Base-by-base conservation (phyloP, 2,113 vertebrate species). In the Elaphurus davidianus region DNA sequence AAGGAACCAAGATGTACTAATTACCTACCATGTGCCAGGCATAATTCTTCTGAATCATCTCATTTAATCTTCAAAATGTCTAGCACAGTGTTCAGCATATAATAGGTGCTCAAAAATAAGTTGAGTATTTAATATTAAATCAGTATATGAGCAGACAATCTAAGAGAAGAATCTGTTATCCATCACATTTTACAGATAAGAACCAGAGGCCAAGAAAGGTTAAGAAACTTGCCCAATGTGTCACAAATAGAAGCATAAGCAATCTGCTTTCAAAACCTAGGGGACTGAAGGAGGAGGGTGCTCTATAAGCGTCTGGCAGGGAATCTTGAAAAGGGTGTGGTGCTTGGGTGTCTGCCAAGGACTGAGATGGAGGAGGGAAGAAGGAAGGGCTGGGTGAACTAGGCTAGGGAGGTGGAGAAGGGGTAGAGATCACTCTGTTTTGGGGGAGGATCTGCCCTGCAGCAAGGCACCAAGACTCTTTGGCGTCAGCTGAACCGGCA, bases 261-360 rank as follows among this genome's bases (percentile, higher is more conserved):
- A 43, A 81, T 88, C 81, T 25, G 47, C 43, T 55, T 94, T 88
- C n/a, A n/a, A 74, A 90, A 67, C 10, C 10, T 21, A 7, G 30
- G 33, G 30, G 81, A 52, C 12, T 64, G 79, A 40, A 79, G n/a
- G 43, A 91, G 60, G 62, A 87, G 67, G 13, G 25, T 43, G 64
- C 23, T 54, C n/a, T 92, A 2, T 30, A 81, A 60, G 19, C 62
- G 45, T 16, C 43, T 2, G 13, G 45, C 47, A 3, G 71, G 45
- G 30, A 92, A 60, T 92, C 62, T 81, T 78, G 84, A 88, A 95
- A 96, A 97, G 92, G 96, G 90, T 87, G 90, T 97, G 98, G 93
- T 67, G 7, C 40, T 67, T 62, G 64, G 47, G 27, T 17, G 16
- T 85, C 7, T 15, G 79, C 57, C 71, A 76, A 81, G 60, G 30